Evolutionary conservation across 2,888 invertebrate species (phyloP), one percentile per base, ranked within the genome.

Genomic region (Apodemia mormo): DNA sequence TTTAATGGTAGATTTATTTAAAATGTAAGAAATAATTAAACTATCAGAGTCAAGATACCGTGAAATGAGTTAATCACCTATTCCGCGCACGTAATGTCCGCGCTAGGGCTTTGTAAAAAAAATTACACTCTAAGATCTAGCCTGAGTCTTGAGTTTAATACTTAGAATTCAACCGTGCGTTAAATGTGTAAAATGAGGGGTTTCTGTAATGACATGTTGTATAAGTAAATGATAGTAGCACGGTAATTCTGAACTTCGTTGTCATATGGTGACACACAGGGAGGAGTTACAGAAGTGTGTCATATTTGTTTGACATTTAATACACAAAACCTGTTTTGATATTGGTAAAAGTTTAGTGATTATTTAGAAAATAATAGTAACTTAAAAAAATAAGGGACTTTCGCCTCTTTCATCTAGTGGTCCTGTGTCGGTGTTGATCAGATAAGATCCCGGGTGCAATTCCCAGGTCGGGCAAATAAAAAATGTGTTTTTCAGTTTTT

Each of bases 131-230:
- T 58, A 58, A 58, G 61, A 37, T 61, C 30, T 30, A 33, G 14
- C 33, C 65, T 71, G 78, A 77, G 75, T 76, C 76, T 79, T 74
- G 73, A 67, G 70, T 79, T 77, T 74, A 74, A 75, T 78, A 82
- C 78, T 84, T 83, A 84, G 52, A 52, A 82, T 71, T 75, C 84
- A 85, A 75, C 84, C 79, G 77, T 79, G 79, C 87, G 84, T 76
- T 71, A 80, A 85, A 83, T 81, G 80, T 73, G 70, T 74, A 74
- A 80, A 85, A 86, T 85, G 79, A 81, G 76, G 77, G 81, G 80
- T 78, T 77, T 49, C 71, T 70, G 70, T 73, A 77, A 76, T 75
- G 71, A 75, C 71, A 72, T 45, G 66, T 73, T 74, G 72, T 73
- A 33, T 49, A 52, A 12, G 61, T 68, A 68, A 65, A 64, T 68